Percentiles rank a stretch among this genome's conserved stretches.
These are phyloP conservation scores for Scalopus aquaticus DNA, from an alignment of 2,113 vertebrate species.

Conservation along the genomic window DNA sequence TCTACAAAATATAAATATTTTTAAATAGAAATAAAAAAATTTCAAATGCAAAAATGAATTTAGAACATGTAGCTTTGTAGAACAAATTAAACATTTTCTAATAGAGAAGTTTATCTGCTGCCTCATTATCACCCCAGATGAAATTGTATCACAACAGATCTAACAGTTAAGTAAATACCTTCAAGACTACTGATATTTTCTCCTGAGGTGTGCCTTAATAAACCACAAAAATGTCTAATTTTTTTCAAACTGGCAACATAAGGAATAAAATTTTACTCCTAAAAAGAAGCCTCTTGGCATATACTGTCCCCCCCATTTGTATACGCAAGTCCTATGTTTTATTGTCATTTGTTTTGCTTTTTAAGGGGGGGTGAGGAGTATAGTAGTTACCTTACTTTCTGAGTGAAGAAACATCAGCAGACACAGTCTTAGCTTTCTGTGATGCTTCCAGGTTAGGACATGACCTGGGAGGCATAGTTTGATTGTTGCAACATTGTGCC, in stretches of 20 bases:
- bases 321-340: neutral
- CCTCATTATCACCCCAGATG: neutral
- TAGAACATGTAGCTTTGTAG: neutral
- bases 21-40: neutral
- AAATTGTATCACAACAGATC: neutral
- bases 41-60: neutral
- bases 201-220: neutral
- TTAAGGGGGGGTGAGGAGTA: neutral
- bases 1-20: neutral
- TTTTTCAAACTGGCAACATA: neutral
- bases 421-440: neutral
- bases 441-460: neutral
- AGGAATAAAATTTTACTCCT: neutral
- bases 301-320: neutral
- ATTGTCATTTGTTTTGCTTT: neutral
- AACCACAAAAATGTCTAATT: neutral
- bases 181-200: neutral
- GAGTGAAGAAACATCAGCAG: slow-evolving; percentile 17
- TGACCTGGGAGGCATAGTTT: neutral
- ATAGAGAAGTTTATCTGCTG: neutral
- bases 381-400: neutral
- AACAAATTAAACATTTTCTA: neutral
- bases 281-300: neutral
- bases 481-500: neutral
- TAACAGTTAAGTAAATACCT: neutral